Evolutionary conservation across 2,797 vertebrate species (phyloP).

Genomic region (Stomatorhinus walkeri): DNA sequence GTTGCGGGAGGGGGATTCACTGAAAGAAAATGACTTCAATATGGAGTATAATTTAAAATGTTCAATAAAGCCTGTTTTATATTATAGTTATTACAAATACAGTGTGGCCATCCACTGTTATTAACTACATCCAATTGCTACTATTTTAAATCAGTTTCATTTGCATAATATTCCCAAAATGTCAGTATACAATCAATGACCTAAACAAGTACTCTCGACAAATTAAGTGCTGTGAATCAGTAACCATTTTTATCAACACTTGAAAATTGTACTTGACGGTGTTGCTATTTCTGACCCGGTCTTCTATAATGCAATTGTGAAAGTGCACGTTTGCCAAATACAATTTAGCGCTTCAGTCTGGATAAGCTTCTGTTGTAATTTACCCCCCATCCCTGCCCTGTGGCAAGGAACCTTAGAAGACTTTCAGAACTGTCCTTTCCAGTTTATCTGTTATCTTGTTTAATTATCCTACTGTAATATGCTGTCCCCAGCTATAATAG

Average conservation of each 20-base stretch:
- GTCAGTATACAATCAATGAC: background rate
- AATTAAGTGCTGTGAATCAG: background rate
- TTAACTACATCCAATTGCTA: background rate
- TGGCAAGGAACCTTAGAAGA: constrained; percentile 25
- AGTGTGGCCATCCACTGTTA: background rate
- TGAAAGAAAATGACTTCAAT: background rate
- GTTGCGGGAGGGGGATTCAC: background rate
- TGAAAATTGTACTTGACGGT: background rate
- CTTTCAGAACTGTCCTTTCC: constrained; percentile 18
- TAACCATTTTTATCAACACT: background rate
- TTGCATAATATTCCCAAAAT: background rate
- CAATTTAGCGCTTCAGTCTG: constrained; percentile 27
- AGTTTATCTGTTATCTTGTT: constrained; percentile 28
- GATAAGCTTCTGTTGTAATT: constrained; percentile 27
- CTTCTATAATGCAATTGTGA: background rate
- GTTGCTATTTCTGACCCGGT: background rate
- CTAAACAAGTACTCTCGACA: no score
- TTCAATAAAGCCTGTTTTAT: background rate
- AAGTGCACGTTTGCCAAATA: constrained; percentile 29
- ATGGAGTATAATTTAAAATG: background rate
- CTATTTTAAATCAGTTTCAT: background rate
- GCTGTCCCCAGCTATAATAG: constrained; percentile 12
- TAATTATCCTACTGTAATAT: constrained; percentile 23
- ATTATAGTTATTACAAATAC: background rate
- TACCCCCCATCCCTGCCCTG: constrained; percentile 27